Evolutionary conservation across 2,888 invertebrate genomes (phyloP).

Genomic region (Brachylomia viminalis): DNA sequence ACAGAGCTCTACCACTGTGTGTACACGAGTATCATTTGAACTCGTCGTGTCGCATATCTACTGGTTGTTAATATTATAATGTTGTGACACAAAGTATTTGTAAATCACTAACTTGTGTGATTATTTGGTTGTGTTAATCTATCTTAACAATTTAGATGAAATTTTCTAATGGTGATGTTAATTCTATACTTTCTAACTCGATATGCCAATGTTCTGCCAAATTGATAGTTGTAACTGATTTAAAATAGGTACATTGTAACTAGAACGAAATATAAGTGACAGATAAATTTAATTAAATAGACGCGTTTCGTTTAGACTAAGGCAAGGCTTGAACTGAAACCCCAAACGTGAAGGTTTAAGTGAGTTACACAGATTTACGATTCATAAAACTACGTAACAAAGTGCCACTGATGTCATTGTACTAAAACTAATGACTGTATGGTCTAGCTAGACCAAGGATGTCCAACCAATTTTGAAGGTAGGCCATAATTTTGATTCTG

Average conservation of each 20-base stretch:
- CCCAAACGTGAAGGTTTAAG: conserved; percentile 69
- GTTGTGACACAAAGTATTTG: conserved; percentile 67
- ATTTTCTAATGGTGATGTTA: conserved; percentile 75
- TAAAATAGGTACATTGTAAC: conserved; percentile 74
- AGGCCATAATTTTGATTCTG: neutral
- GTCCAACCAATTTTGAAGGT: neutral
- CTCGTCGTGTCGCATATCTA: conserved; percentile 66
- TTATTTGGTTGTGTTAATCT: conserved; percentile 87
- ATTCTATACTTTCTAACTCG: conserved; percentile 72
- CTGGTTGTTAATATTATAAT: conserved; percentile 66
- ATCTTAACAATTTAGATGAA: conserved; percentile 82
- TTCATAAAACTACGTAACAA: conserved; percentile 68
- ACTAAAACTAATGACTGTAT: conserved; percentile 60
- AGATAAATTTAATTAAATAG: conserved; percentile 70
- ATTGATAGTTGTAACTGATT: conserved; percentile 70
- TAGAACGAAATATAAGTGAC: conserved; percentile 73
- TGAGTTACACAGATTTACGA: conserved; percentile 47
- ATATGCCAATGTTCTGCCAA: conserved; percentile 83
- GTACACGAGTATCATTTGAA: conserved; percentile 66
- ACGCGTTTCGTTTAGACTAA: conserved; percentile 78
- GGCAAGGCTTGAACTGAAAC: conserved; percentile 73
- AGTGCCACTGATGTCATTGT: conserved; percentile 73
- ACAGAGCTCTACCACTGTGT: conserved; percentile 72
- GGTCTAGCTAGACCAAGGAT: neutral
- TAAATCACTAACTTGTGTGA: conserved; percentile 87